Conservation (phyloP, 92 coral and sea anemone species). For the Pocillopora grandis region DNA sequence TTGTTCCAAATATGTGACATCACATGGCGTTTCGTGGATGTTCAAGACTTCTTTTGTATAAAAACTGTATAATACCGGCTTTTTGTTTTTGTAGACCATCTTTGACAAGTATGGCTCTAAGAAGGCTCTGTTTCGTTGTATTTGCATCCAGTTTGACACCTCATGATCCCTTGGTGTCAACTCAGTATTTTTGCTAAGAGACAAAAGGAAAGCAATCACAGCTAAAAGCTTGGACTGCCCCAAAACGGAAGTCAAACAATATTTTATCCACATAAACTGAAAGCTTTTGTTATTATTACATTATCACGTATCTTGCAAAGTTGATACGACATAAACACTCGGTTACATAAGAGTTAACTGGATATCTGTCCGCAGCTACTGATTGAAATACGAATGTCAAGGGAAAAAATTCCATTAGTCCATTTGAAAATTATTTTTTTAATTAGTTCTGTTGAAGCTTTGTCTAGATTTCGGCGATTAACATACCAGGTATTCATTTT, state of each 20-base stretch:
- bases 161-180: not conserved
- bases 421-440: not conserved
- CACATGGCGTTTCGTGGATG: too few species aligned
- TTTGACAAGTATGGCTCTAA: not conserved
- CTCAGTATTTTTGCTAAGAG: not conserved
- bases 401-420: not conserved
- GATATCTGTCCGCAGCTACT: not conserved
- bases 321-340: not conserved
- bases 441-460: not conserved
- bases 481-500: not conserved
- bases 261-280: not conserved
- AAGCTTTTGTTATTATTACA: slow-evolving; percentile 10
- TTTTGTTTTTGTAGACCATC: too few species aligned
- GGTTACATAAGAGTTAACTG: not conserved
- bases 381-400: not conserved
- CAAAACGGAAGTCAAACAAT: slow-evolving; percentile 20
- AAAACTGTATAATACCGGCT: too few species aligned
- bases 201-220: slow-evolving; percentile 16
- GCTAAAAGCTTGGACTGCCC: slow-evolving; percentile 24
- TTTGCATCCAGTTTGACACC: not conserved
- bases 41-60: too few species aligned
- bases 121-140: not conserved
- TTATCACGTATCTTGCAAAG: not conserved
- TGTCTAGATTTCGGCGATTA: not conserved
- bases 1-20: too few species aligned